A percentile compares a stretch with the other conserved stretches of the same genome.
These are phyloP conservation scores for Leptinotarsa juncta DNA, from an alignment of 2,888 invertebrate genomes.

Conservation along the genomic window DNA sequence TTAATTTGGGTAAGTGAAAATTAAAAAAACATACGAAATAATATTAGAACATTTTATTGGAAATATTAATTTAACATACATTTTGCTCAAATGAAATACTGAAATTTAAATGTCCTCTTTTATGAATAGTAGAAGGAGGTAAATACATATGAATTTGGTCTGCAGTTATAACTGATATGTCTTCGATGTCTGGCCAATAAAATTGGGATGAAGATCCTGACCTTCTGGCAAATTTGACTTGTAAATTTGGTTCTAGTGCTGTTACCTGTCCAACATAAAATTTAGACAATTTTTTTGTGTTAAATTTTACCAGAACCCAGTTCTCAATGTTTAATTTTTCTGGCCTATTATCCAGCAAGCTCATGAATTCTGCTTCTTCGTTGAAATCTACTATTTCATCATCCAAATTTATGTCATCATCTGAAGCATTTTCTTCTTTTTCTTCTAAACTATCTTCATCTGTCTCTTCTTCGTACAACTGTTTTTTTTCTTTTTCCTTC, in stretches of 20 bases:
- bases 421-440: conserved; percentile 4
- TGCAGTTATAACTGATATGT: conserved; percentile 1
- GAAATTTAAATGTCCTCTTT: conserved; percentile 10
- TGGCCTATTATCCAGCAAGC: background rate
- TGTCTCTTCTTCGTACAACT: background rate
- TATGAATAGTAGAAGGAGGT: background rate
- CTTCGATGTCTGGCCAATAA: conserved; percentile 3
- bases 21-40: conserved; percentile 1
- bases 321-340: background rate
- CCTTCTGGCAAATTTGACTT: background rate
- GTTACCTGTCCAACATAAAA: background rate
- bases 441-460: conserved; percentile 9
- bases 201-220: conserved; percentile 6
- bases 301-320: conserved; percentile 5
- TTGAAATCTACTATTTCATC: conserved; percentile 6
- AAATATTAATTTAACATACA: conserved; percentile 6
- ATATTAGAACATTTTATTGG: conserved; percentile 4
- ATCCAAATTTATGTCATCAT: conserved; percentile 8
- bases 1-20: background rate
- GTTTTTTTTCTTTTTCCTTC: too few relatives aligned
- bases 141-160: conserved; percentile 8
- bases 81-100: conserved; percentile 5
- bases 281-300: conserved; percentile 4
- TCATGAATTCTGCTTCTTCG: conserved; percentile 5
- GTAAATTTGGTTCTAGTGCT: conserved; percentile 2